Evolutionary conservation across 2,888 invertebrate genomes (phyloP), one percentile per base, ranked within the genome.

Genomic region (Cybosia mesomella): DNA sequence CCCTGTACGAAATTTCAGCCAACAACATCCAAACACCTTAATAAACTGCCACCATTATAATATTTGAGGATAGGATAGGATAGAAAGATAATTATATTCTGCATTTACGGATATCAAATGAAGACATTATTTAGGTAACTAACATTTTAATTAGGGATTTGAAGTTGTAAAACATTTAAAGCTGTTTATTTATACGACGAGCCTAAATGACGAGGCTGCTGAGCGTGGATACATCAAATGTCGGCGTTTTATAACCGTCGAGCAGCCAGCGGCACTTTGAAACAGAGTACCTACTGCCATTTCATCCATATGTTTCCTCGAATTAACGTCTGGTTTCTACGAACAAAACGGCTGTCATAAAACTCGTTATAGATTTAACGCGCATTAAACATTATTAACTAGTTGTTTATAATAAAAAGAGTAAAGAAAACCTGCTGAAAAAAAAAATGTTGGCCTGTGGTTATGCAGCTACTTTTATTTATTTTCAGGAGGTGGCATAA

Each of bases 321-420:
- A 94, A 95, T 88, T 91, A 88, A 92, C 89, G 93, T 94, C 93
- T 95, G 94, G 92, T 94, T 94, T 94, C 94, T 89, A 87, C 90
- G 93, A 94, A 94, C 85, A 90, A 91, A 93, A 92, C 89, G 85
- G 79, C 91, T 83, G 88, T 91, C 92, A 87, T 94, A 93, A 95
- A 95, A 89, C 90, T 85, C 83, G 83, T 87, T 88, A 87, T 90
- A 91, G 89, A 89, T 89, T 86, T 86, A 84, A 82, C 76, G 77
- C 82, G 87, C 89, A 90, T 92, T 88, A 91, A 92, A 92, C 90
- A 89, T 90, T 89, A 92, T 92, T 89, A 90, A 91, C 92, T 89
- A 83, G 85, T 88, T 91, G 91, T 92, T 91, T 89, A 84, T 89
- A 88, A 89, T 92, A 88, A 92, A 91, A 78, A 76, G 75, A 62